Conservation (phyloP, 2,888 invertebrate species). For the Meteorus colon region DNA sequence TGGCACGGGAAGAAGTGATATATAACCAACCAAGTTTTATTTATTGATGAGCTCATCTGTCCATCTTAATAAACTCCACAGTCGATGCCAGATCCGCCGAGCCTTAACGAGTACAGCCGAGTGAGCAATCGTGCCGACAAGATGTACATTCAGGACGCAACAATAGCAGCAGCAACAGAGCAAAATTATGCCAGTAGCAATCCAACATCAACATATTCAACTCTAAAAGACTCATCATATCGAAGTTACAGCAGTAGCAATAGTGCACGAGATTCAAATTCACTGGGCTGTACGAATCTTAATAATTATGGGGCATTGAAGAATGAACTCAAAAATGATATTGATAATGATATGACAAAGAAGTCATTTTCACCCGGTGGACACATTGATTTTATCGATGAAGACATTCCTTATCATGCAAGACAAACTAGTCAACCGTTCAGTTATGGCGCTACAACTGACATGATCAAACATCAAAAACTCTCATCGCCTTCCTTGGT, state of each 20-base stretch:
- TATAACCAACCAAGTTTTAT: conserved; percentile 17
- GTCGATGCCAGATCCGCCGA: conserved; percentile 70
- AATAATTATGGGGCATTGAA: conserved; percentile 67
- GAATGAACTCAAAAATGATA: conserved; percentile 60
- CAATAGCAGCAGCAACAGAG: conserved; percentile 59
- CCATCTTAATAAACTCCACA: conserved; percentile 51
- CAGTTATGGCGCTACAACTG: conserved; percentile 85
- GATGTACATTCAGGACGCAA: conserved; percentile 64
- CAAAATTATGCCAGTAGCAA: conserved; percentile 61
- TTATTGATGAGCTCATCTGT: conserved; percentile 39
- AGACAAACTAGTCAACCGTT: conserved; percentile 91
- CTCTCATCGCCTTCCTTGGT: conserved; percentile 89
- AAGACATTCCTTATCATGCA: conserved; percentile 92
- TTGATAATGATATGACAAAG: conserved; percentile 53
- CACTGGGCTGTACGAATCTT: conserved; percentile 61
- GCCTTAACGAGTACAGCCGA: conserved; percentile 62
- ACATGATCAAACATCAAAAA: conserved; percentile 84
- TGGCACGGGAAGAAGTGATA: not conserved
- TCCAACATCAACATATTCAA: conserved; percentile 67
- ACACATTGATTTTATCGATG: conserved; percentile 76
- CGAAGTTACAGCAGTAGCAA: conserved; percentile 61
- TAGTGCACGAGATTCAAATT: conserved; percentile 64
- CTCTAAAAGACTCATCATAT: conserved; percentile 66
- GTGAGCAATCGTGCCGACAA: conserved; percentile 61
- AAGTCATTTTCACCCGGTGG: conserved; percentile 66